These are phyloP conservation scores for Dasysyrphus albostriatus DNA, from an alignment of 2,888 invertebrate species.

Conservation along the genomic window DNA sequence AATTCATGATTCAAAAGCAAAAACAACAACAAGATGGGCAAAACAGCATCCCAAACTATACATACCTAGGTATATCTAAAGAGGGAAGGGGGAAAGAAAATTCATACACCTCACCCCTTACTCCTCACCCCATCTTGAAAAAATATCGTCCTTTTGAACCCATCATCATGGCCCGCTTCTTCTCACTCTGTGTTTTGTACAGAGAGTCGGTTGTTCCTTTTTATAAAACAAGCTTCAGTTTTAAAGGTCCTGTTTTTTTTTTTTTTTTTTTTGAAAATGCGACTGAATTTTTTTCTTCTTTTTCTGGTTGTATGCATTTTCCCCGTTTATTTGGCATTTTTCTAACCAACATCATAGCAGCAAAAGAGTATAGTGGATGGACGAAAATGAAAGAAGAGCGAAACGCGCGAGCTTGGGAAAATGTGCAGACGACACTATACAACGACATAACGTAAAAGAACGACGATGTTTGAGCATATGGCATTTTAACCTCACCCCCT, in stretches of 20 bases:
- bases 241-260: slow-evolving; percentile 65
- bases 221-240: slow-evolving; percentile 47
- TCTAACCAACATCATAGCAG: slow-evolving; percentile 67
- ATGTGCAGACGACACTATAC: slow-evolving; percentile 65
- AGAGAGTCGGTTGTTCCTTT: slow-evolving; percentile 51
- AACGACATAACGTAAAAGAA: slow-evolving; percentile 17
- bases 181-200: slow-evolving; percentile 30
- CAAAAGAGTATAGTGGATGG: neutral
- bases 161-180: neutral
- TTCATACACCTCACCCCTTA: neutral
- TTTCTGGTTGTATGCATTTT: slow-evolving; percentile 52
- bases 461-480: slow-evolving; percentile 75
- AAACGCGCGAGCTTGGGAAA: slow-evolving; percentile 69
- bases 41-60: slow-evolving; percentile 43
- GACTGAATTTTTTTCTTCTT: slow-evolving; percentile 46
- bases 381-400: neutral
- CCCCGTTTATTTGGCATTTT: slow-evolving; percentile 75
- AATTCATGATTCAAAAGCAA: slow-evolving; percentile 66
- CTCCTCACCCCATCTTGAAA: neutral
- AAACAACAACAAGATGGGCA: slow-evolving; percentile 21
- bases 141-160: slow-evolving; percentile 30
- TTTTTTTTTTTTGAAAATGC: slow-evolving; percentile 52
- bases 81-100: slow-evolving; percentile 23
- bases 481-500: slow-evolving; percentile 69
- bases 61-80: neutral